Base-by-base conservation (phyloP, 2,888 invertebrate species). In the Drosophila mimetica region DNA sequence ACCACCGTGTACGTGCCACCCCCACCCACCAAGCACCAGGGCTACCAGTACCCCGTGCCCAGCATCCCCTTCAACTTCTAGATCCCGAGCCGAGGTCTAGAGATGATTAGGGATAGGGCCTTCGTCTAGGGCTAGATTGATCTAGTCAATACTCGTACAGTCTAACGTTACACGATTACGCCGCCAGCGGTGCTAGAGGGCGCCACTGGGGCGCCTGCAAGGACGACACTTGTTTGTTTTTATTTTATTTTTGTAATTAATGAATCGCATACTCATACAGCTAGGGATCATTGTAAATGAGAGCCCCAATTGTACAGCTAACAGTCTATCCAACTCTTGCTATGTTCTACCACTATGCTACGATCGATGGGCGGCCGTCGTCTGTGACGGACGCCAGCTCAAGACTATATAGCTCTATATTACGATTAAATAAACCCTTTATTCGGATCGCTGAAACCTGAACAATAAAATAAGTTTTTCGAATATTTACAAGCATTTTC, bases 61-160 rank as follows among this genome's bases (percentile, higher is more conserved):
- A 86, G 71, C 60, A 71, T 88, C 75, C 87, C 90, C 59, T 90
- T 91, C 72, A 76, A 79, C 39, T 91, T 86, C 77, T 91, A 90
- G 84, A 41, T 20, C n/a, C 22, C 4, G 13, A 30, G 16, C 14
- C 11, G n/a, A 30, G 30, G 30, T 46, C 66, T 37, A 28, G 48
- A 30, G 28, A 20, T 25, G 44, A 44, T 44, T 25, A 25, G 44
- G 46, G 46, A 46, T 46, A 46, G 46, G 46, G 46, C 74, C 71
- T 64, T 71, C 77, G 88, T 88, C 89, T 89, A 90, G 88, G 87
- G 91, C 91, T 91, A 90, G 91, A 90, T 90, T 87, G 83, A 85
- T 91, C 91, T 91, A 91, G 91, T 91, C 91, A 46, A 91, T 46
- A 58, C 59, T 61, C 60, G 85, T 88, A 85, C 89, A 88, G 82